These are phyloP conservation scores for Trissonchulus sp. DNA, from an alignment of 2,888 invertebrate genomes.

Conservation along the genomic window DNA sequence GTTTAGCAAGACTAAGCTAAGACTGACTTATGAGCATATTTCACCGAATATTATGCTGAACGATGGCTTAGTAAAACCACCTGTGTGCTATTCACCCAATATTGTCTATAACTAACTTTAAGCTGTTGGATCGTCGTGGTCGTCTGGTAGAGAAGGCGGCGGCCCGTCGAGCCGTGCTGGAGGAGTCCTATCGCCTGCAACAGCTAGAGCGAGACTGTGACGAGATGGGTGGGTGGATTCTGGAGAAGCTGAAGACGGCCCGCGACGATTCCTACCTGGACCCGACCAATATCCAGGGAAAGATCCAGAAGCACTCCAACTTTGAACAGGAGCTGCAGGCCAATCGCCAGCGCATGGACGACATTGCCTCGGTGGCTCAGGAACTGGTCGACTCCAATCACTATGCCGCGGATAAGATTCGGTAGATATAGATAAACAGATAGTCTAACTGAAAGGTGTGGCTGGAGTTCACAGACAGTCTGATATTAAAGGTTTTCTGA, in stretches of 20 bases:
- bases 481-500: too few relatives aligned
- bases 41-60: conserved; percentile 34
- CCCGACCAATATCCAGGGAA: conserved; percentile 94
- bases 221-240: conserved; percentile 98
- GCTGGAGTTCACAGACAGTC: too few relatives aligned
- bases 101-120: too few relatives aligned
- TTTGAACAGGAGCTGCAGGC: conserved; percentile 96
- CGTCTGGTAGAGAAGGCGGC: conserved; percentile 82
- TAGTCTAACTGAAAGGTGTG: too few relatives aligned
- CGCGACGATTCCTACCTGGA: conserved; percentile 63
- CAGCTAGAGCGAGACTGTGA: conserved; percentile 98
- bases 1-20: background rate
- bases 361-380: conserved; percentile 79
- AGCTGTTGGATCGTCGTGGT: conserved; percentile 75
- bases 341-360: conserved; percentile 89
- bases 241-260: conserved; percentile 77
- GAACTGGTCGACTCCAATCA: conserved; percentile 79
- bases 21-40: background rate
- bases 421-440: too few relatives aligned
- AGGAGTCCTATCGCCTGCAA: conserved; percentile 90
- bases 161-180: conserved; percentile 73
- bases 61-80: too few relatives aligned
- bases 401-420: conserved; percentile 68
- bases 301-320: conserved; percentile 96
- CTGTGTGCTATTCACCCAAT: conserved; percentile 27